A percentile compares a stretch with the other conserved stretches of the same genome.
Evolutionary conservation across 2,113 vertebrate species (phyloP).

Genomic region (Riparia riparia): DNA sequence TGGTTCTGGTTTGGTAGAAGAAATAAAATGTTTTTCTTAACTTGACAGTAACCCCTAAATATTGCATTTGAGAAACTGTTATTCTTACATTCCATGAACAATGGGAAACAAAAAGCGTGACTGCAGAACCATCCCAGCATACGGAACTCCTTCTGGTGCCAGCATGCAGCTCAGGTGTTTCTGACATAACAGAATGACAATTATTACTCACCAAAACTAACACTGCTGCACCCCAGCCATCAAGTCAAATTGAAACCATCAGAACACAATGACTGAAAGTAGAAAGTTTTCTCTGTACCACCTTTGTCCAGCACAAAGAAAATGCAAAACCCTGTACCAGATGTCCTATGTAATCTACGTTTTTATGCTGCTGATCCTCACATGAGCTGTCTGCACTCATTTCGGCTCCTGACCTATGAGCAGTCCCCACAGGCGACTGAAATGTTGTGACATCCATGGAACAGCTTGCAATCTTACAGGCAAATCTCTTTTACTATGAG

Average conservation of each 20-base stretch:
- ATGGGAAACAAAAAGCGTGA: not conserved
- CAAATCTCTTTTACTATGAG: not conserved
- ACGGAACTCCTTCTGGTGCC: not conserved
- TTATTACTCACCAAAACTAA: not conserved
- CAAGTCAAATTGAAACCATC: not conserved
- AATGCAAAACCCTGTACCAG: not conserved
- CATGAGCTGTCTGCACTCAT: not conserved
- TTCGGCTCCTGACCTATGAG: not conserved
- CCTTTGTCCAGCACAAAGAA: not conserved
- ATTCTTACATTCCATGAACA: not conserved
- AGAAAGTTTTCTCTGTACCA: not conserved
- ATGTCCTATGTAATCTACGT: not conserved
- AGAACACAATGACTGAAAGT: not conserved
- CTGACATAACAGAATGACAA: not conserved
- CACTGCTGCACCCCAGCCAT: accelerated
- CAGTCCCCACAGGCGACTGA: not conserved
- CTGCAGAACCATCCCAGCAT: not conserved
- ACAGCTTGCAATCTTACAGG: not conserved
- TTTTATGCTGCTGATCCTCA: not conserved
- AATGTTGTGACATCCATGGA: not conserved
- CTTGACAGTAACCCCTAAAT: not conserved
- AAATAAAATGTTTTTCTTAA: not conserved
- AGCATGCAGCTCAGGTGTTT: not conserved
- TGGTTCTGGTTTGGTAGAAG: not conserved
- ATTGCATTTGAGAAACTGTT: not conserved